Evolutionary conservation across 2,113 vertebrate species (phyloP), one percentile per base, ranked within the genome.

Genomic region (Gobiocypris rarus): DNA sequence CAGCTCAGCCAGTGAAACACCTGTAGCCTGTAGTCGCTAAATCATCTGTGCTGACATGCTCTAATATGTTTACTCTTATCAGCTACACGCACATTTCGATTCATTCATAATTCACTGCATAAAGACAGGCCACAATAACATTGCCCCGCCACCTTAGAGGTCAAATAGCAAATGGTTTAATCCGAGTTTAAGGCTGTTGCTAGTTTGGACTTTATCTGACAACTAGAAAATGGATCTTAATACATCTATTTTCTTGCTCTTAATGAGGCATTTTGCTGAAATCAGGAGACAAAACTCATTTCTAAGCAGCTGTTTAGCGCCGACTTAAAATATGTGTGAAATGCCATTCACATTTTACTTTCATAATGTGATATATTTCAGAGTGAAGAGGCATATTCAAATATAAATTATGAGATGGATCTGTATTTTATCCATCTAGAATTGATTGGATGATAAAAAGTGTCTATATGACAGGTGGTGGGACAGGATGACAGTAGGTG

Each of bases 1-100:
- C 5, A 22, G 5, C 58, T 54, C 17, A 19, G 52, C 52, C 52
- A 17, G 61, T 22, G 17, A 70, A 7, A 67, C 31, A 70, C 67
- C 34, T 70, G 34, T 31, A 70, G 41, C 41, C 13, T 48, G 70
- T 45, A 24, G 22, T 73, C 3, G 13, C n/a, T 73, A 45, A 73
- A 73, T 73, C 69, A 73, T 43, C 41, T 45, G 38, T 73, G 41
- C 22, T 73, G 70, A 73, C 70, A 73, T 48, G 41, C 70, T 73
- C 41, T 73, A 73, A 73, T 73, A 48, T 73, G 69, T 48, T 73
- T 73, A 73, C 69, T 48, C 38, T 73, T 73, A 73, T 73, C 69
- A 45, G 69, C 22, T 45, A 48, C n/a, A 73, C 41, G 45, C 69
- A 48, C 69, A 73, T 73, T 73, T 73, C n/a, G 22, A 48, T 73